Evolutionary conservation across 2,797 vertebrate species (phyloP).

Genomic region (Remorina albescens): DNA sequence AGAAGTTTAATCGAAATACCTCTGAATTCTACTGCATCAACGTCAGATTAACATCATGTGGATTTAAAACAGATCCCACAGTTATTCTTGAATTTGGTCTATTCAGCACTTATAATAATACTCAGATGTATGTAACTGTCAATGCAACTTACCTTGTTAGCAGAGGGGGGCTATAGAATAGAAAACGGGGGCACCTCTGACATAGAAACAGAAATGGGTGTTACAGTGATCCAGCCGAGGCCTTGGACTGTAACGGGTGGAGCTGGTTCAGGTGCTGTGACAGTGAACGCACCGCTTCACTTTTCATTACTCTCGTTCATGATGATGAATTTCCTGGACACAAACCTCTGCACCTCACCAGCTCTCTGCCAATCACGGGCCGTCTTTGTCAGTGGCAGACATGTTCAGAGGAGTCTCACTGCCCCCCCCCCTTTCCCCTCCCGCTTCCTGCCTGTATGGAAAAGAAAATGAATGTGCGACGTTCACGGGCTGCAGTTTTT

Average conservation of each 20-base stretch:
- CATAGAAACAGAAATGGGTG: slow-evolving; percentile 10
- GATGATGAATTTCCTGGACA: slow-evolving; percentile 26
- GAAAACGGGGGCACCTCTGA: background rate
- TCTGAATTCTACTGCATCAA: slow-evolving; percentile 27
- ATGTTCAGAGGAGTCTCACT: background rate
- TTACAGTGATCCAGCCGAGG: background rate
- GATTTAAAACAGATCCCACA: background rate
- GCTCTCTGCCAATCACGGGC: slow-evolving; percentile 6
- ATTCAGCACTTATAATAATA: slow-evolving; percentile 17
- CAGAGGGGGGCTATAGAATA: slow-evolving; percentile 22
- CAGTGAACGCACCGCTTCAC: slow-evolving; percentile 64
- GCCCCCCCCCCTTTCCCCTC: background rate
- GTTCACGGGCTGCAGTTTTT: background rate
- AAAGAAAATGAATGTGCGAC: background rate
- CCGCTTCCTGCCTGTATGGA: slow-evolving; percentile 6
- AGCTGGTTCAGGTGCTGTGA: background rate
- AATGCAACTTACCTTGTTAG: slow-evolving; percentile 27
- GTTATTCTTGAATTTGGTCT: slow-evolving; percentile 21
- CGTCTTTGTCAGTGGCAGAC: background rate
- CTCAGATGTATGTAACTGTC: slow-evolving; percentile 13
- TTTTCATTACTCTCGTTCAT: slow-evolving; percentile 57
- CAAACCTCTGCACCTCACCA: slow-evolving; percentile 27
- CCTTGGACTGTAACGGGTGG: background rate
- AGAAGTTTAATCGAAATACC: slow-evolving; percentile 6
- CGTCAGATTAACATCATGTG: background rate